Conservation (phyloP, 2,113 vertebrate species). For the Otocyon megalotis region DNA sequence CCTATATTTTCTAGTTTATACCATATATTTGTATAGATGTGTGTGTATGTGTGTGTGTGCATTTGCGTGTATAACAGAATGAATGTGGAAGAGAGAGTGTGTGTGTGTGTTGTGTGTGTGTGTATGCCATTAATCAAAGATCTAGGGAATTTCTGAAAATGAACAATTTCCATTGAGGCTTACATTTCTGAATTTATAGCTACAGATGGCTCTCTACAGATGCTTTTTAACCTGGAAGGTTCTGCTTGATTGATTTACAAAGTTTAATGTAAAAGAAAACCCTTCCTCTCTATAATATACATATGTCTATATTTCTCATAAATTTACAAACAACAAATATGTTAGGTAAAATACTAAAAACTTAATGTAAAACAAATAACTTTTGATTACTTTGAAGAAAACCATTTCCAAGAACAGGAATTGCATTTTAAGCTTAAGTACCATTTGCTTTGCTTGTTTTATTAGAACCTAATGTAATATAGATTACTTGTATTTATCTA, state of each 20-base stretch:
- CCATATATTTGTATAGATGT: not conserved
- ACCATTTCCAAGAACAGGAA: not conserved
- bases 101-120: not conserved
- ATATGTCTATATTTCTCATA: not conserved
- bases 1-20: not conserved
- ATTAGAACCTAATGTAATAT: not conserved
- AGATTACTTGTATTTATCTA: not conserved
- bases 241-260: slow-evolving; percentile 3
- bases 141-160: slow-evolving; percentile 4
- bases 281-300: not conserved
- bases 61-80: not conserved
- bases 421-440: not conserved
- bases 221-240: not conserved
- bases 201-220: slow-evolving; percentile 27
- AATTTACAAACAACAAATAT: not conserved
- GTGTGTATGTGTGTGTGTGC: not conserved
- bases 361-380: not conserved
- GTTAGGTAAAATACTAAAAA: not conserved
- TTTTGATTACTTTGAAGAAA: slow-evolving; percentile 2
- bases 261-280: not conserved
- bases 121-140: not conserved
- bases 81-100: not conserved
- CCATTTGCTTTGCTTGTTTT: not conserved
- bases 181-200: slow-evolving; percentile 12
- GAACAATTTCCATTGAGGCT: not conserved